Percentiles rank a stretch among this genome's conserved stretches.
These are phyloP conservation scores for Cryptomyrus ogoouensis DNA, from an alignment of 2,113 vertebrate species.

Conservation along the genomic window DNA sequence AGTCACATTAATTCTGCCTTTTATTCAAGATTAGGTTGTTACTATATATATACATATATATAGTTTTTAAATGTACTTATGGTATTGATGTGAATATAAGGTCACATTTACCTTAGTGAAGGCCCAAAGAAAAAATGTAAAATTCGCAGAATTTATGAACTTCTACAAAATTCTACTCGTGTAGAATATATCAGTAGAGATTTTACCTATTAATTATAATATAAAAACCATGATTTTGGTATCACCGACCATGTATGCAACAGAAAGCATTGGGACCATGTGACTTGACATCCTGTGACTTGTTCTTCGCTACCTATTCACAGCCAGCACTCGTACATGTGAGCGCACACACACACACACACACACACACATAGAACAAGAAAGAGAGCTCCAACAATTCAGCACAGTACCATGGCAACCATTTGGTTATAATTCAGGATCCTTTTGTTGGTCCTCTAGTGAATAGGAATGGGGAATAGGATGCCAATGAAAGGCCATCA, in stretches of 20 bases:
- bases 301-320: neutral
- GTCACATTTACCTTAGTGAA: no score
- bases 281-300: neutral
- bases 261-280: neutral
- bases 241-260: neutral
- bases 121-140: neutral
- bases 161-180: neutral
- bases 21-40: neutral
- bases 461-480: conserved; percentile 15
- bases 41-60: neutral
- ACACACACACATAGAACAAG: neutral
- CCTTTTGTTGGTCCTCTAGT: conserved; percentile 19
- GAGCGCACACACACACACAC: neutral
- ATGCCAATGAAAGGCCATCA: conserved; percentile 19
- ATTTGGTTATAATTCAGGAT: conserved; percentile 26
- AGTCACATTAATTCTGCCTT: neutral
- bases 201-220: neutral
- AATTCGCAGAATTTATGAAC: neutral
- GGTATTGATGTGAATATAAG: neutral
- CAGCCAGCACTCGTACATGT: neutral
- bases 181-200: no score
- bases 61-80: neutral
- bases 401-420: conserved; percentile 28
- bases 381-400: conserved; percentile 30
- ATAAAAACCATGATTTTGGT: neutral